phyloP scores from a whole-genome alignment of 2,113 vertebrate species.

The Hoplias malabaricus region DNA sequence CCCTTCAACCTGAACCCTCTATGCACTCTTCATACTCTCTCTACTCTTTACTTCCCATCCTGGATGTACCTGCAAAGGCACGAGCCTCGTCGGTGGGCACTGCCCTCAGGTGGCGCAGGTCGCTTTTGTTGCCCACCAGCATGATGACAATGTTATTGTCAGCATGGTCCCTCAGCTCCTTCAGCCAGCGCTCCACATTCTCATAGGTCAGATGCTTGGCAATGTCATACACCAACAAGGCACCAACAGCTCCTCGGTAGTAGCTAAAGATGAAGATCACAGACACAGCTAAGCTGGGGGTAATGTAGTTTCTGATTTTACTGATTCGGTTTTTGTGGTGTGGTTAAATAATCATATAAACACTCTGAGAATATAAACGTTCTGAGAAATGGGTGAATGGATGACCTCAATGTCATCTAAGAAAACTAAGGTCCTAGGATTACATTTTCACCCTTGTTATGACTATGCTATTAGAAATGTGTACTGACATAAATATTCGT shows the following conservation, averaged over 20 bases:
- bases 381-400: background rate
- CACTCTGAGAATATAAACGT: too few relatives aligned
- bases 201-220: conserved; percentile 98
- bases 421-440: background rate
- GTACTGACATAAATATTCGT: background rate
- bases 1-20: background rate
- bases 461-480: background rate
- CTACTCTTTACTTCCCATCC: background rate
- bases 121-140: conserved; percentile 98
- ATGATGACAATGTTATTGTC: conserved; percentile 99
- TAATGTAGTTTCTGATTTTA: background rate
- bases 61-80: conserved; percentile 89
- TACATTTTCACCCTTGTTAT: background rate
- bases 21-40: background rate
- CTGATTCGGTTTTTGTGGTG: background rate
- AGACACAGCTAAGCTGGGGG: background rate
- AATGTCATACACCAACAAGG: conserved; percentile 94
- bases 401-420: background rate
- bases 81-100: conserved; percentile 96
- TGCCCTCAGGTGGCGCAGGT: conserved; percentile 93
- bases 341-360: background rate
- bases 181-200: conserved; percentile 97
- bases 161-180: conserved; percentile 95
- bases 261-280: conserved; percentile 73
- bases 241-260: conserved; percentile 95